Percentiles rank a stretch among this genome's conserved stretches.
These are phyloP conservation scores for Panulirus ornatus DNA, from an alignment of 1,140 invertebrate genomes.

Conservation along the genomic window DNA sequence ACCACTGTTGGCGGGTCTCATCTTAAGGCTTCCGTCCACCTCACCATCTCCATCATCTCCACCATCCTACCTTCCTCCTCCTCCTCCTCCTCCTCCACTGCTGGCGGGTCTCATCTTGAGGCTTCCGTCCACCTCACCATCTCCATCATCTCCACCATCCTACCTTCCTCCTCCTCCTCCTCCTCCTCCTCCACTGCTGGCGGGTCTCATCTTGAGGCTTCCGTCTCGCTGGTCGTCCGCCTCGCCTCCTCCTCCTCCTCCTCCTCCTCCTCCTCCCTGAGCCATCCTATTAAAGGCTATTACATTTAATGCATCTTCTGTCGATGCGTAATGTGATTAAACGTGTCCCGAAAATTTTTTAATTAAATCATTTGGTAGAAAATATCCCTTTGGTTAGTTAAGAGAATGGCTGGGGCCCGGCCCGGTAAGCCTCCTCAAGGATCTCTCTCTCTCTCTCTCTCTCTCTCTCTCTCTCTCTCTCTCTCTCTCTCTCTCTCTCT, in stretches of 20 bases:
- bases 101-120: too few species aligned
- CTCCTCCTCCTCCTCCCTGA: slow-evolving; percentile 33
- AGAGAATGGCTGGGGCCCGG: slow-evolving; percentile 48
- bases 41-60: neutral
- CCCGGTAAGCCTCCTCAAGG: slow-evolving; percentile 39
- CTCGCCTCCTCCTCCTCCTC: neutral
- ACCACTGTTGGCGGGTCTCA: neutral
- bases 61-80: neutral
- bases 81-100: slow-evolving; percentile 1
- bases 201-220: too few species aligned
- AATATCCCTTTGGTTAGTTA: slow-evolving; percentile 71
- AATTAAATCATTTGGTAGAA: slow-evolving; percentile 72
- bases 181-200: neutral
- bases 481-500: neutral
- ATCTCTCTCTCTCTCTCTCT: slow-evolving; percentile 35
- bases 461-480: neutral
- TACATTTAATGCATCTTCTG: slow-evolving; percentile 73
- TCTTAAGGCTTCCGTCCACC: neutral
- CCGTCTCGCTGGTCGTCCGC: too few species aligned
- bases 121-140: neutral
- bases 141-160: neutral
- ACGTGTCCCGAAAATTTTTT: slow-evolving; percentile 70
- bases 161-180: neutral
- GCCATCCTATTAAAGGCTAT: slow-evolving; percentile 70
- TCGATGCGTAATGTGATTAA: slow-evolving; percentile 71